phyloP scores from a whole-genome alignment of 2,113 vertebrate species.

The Mastomys natalensis region DNA sequence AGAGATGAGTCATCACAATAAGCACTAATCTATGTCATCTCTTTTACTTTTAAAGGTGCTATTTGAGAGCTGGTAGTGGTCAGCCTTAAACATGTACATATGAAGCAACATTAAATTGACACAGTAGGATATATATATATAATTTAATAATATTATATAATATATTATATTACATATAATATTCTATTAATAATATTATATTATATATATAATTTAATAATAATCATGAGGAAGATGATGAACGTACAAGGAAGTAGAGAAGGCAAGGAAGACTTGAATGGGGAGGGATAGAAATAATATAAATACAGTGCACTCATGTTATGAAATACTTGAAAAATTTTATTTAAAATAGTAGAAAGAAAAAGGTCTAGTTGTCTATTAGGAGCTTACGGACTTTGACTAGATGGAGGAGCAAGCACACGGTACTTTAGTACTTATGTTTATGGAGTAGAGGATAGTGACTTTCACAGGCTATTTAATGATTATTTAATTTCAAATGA shows the following conservation, averaged over 20 bases:
- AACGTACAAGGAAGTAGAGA: not conserved
- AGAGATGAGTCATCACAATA: not conserved
- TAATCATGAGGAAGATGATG: not conserved
- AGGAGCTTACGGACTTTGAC: not conserved
- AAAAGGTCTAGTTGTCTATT: not conserved
- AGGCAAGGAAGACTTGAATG: not conserved
- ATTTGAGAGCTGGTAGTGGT: not conserved
- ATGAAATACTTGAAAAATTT: not conserved
- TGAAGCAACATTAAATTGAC: not conserved
- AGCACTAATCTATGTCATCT: not conserved
- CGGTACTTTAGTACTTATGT: not conserved
- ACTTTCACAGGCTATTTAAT: slow-evolving; percentile 18
- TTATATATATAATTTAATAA: not conserved
- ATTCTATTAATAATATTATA: too few species aligned
- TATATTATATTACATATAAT: too few species aligned
- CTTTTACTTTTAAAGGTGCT: slow-evolving; percentile 1
- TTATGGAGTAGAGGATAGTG: not conserved
- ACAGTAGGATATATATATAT: not conserved
- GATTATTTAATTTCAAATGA: slow-evolving; percentile 34
- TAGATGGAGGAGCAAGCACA: rapidly evolving
- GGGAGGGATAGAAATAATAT: not conserved
- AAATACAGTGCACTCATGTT: not conserved
- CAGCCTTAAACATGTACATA: not conserved
- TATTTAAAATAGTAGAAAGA: not conserved
- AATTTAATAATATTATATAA: too few species aligned